A percentile compares a stretch with the other conserved stretches of the same genome.
Evolutionary conservation across 2,888 invertebrate species (phyloP).

Genomic region (Reticulitermes lucifugus): DNA sequence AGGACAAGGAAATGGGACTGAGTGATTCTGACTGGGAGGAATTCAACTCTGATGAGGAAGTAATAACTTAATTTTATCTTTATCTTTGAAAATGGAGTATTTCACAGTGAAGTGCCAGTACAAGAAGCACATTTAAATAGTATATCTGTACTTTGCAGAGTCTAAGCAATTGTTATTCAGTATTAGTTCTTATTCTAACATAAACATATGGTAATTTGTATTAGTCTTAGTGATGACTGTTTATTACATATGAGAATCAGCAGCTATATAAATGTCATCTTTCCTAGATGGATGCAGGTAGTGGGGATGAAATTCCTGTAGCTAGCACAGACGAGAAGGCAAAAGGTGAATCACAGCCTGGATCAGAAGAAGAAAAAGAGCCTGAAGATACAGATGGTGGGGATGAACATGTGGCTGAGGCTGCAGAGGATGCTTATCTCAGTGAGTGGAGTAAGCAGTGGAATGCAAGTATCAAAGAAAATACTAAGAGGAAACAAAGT

Average conservation of each 20-base stretch:
- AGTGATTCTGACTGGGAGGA: constrained; percentile 25
- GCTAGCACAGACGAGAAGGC: not conserved
- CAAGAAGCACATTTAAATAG: not conserved
- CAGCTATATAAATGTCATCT: not conserved
- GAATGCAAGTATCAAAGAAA: not conserved
- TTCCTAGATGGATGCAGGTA: constrained; percentile 9
- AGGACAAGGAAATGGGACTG: constrained; percentile 24
- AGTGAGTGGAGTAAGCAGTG: constrained; percentile 22
- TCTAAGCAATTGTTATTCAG: too few species aligned
- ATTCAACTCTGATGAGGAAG: constrained; percentile 14
- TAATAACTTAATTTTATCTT: not conserved
- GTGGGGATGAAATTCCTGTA: not conserved
- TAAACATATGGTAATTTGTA: not conserved
- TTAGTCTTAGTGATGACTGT: too few species aligned
- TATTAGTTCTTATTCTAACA: too few species aligned
- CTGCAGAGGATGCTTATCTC: constrained; percentile 48
- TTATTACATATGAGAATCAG: not conserved
- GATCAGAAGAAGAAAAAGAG: not conserved
- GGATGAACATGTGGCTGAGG: constrained; percentile 12
- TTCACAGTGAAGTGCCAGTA: not conserved
- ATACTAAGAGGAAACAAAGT: not conserved
- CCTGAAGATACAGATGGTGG: not conserved
- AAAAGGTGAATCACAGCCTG: constrained; percentile 15
- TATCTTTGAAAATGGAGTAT: not conserved
- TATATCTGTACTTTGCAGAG: too few species aligned